Conservation (phyloP, 2,888 invertebrate species). For the Octodonta nipae region DNA sequence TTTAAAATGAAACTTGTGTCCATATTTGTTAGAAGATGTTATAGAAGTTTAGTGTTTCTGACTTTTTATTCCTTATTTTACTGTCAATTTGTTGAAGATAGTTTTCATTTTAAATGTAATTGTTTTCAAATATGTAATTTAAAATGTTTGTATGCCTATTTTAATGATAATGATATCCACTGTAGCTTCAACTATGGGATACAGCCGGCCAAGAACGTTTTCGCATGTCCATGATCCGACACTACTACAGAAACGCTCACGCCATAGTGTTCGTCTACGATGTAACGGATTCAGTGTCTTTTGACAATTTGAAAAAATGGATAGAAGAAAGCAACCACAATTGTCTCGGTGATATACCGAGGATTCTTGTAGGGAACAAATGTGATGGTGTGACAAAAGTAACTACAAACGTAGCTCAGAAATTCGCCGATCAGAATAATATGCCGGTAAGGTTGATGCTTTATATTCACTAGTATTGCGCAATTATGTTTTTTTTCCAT, state of each 20-base stretch:
- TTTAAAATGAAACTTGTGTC: too few relatives aligned
- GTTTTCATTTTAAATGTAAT: too few relatives aligned
- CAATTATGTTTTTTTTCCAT: too few relatives aligned
- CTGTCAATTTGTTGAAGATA: too few relatives aligned
- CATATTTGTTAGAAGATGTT: too few relatives aligned
- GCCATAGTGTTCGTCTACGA: conserved; percentile 80
- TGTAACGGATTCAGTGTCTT: conserved; percentile 52
- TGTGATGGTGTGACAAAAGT: conserved; percentile 57
- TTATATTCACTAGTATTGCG: too few relatives aligned
- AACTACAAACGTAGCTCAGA: conserved; percentile 57
- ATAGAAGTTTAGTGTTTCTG: too few relatives aligned
- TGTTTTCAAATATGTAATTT: neutral
- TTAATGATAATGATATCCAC: conserved; percentile 1
- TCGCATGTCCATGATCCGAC: conserved; percentile 67
- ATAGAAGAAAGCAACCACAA: conserved; percentile 61
- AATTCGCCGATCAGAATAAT: conserved; percentile 54
- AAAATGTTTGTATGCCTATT: neutral
- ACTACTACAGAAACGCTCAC: conserved; percentile 71
- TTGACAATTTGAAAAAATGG: conserved; percentile 55
- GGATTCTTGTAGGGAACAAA: conserved; percentile 69
- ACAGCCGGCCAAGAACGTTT: conserved; percentile 74
- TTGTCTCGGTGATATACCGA: conserved; percentile 49
- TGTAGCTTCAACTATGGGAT: conserved; percentile 62
- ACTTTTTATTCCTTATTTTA: too few relatives aligned
- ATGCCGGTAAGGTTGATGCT: conserved; percentile 48